phyloP scores from a whole-genome alignment of 2,113 vertebrate genomes.

The Cavia aperea region DNA sequence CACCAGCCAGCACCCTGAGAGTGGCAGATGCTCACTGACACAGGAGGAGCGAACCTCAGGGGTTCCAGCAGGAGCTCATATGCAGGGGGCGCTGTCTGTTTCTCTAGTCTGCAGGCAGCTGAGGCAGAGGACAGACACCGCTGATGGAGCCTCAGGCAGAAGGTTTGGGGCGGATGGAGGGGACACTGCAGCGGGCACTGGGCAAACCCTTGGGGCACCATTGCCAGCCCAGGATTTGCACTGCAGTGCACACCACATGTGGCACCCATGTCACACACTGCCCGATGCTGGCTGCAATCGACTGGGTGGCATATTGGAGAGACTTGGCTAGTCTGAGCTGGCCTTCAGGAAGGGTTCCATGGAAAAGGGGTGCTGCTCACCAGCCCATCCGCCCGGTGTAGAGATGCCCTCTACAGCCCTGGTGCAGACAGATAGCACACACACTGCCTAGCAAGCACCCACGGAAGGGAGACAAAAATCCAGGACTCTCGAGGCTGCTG shows the following conservation, averaged over 20 bases:
- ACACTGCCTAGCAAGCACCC: rapidly evolving
- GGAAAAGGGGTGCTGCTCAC: rapidly evolving
- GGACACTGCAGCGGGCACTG: rapidly evolving
- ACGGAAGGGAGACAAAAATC: background rate
- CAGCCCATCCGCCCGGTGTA: rapidly evolving
- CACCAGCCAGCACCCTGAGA: background rate
- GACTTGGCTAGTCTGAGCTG: background rate
- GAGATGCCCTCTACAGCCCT: rapidly evolving
- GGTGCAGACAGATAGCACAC: rapidly evolving
- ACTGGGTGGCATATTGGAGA: background rate
- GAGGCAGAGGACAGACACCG: background rate
- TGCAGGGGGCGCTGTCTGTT: background rate
- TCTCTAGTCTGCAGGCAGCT: background rate
- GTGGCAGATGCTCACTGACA: background rate
- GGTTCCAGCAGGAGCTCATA: background rate
- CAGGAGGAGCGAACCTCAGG: rapidly evolving
- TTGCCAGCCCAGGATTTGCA: no score
- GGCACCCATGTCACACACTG: background rate
- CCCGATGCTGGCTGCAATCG: background rate
- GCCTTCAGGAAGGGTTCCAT: background rate
- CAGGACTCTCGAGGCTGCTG: background rate
- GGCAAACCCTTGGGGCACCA: background rate
- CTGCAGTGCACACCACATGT: rapidly evolving
- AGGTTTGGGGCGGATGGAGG: background rate
- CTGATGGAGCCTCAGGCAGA: background rate